Evolutionary conservation across 2,888 invertebrate species (phyloP), one percentile per base, ranked within the genome.

Genomic region (Tenthredo livida): DNA sequence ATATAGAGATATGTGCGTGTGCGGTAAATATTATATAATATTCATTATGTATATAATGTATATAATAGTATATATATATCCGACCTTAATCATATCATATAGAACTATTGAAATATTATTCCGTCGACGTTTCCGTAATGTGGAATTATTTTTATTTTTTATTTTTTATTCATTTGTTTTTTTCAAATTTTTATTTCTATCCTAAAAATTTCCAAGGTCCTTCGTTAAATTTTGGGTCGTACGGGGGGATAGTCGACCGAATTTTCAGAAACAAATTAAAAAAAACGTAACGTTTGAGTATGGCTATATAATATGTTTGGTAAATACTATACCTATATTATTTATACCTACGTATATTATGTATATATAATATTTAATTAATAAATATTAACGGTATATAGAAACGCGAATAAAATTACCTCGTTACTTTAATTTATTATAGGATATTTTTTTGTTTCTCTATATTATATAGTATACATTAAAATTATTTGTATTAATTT

Each of bases 1-100:
- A 85, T 78, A 84, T 86, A 86, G 65, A 83, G 86, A 85, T 86
- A 85, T 87, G 88, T 87, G 86, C 87, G 86, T 85, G 86, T 75
- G 47, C 70, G 78, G 17, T 67, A 80, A 73, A 47, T 50, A 70
- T 80, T 80, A 70, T 58, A 54, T 58, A 80, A 80, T 82, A 65
- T 70, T n/a, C 15, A 47, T 15, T 78, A 84, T 47, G 84, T 54
- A 85, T 84, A 86, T 86, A 84, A 86, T 86, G 85, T 86, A 85
- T 85, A 85, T 86, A 80, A 86, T 61, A 77, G 33, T 54, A 37
- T 33, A n/a, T n/a, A 77, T 50, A 77, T 54, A 50, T 72, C n/a
- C 70, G 70, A 37, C 70, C 33, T 33, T 72, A 33, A 72, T 72
- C 3, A 17, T 33, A 37, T 37, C 37, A 37, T 75, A 21, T 75